A percentile compares a stretch with the other conserved stretches of the same genome.
These are phyloP conservation scores for Grallaria varia DNA, from an alignment of 2,113 vertebrate genomes.

Conservation along the genomic window DNA sequence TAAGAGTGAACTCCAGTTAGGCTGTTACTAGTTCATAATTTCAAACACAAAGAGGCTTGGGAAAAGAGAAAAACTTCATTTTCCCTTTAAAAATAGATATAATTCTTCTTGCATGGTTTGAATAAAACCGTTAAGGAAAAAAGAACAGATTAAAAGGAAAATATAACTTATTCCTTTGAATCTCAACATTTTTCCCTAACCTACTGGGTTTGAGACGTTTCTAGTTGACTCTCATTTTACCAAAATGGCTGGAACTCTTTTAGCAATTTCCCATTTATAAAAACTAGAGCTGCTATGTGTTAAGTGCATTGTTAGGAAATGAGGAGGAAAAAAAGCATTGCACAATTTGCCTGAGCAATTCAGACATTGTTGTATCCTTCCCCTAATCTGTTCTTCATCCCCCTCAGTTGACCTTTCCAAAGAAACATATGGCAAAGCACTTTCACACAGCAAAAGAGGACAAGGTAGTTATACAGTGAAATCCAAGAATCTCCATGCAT, in stretches of 20 bases:
- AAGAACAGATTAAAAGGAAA: not conserved
- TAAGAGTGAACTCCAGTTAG: not conserved
- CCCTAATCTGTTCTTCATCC: not conserved
- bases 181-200: not conserved
- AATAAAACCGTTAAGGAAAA: not conserved
- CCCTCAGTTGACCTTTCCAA: not conserved
- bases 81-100: not conserved
- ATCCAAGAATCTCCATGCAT: not conserved
- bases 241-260: not conserved
- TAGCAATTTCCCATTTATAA: not conserved
- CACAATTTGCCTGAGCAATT: not conserved
- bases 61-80: not conserved
- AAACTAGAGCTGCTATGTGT: not conserved
- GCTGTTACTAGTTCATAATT: not conserved
- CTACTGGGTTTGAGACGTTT: not conserved
- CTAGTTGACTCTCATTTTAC: accelerated
- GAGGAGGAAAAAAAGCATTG: not conserved
- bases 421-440: not conserved
- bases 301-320: not conserved
- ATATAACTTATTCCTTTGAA: not conserved
- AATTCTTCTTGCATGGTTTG: not conserved
- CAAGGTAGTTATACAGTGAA: not conserved
- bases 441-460: not conserved
- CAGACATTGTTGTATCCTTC: not conserved
- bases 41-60: not conserved